Evolutionary conservation across 2,797 vertebrate genomes (phyloP), one percentile per base, ranked within the genome.

Genomic region (Danio tinwini): DNA sequence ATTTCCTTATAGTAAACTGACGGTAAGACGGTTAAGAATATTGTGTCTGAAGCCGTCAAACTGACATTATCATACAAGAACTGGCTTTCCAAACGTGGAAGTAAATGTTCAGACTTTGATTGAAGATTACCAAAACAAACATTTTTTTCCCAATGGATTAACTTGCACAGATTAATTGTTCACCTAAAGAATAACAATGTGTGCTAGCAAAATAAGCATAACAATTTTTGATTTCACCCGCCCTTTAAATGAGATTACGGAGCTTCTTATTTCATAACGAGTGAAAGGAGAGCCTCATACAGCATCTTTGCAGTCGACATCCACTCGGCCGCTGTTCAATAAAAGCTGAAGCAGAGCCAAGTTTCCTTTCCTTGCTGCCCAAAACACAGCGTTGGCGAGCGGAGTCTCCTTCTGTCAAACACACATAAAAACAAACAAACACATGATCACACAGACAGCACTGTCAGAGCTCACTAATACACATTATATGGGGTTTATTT

Each of bases 301-400:
- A 85, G 93, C 95, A 93, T 99, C 98, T 94, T 95, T 97, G 94
- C 98, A 99, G 95, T 99, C 98, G 70, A 96, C 94, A 50, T 99
- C 97, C 88, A 99, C 95, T 7, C 97, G 95, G 2, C 98, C 98
- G 0, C 97, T 99, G 94, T 98, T 98, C 85, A 99, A 89, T 87
- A 99, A 92, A 88, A 99, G 93, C 88, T 97, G 96, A 86, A 99
- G 96, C 13, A 99, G 93, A 21, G 96, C 94, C 94, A 97, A 83
- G 91, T 98, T 98, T 88, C 98, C 98, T 89, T 95, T 97, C 82
- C 95, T 93, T 0, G 96, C 96, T 82, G 97, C 97, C 98, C 98
- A 99, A 90, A 99, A 99, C 5, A 96, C 96, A 45, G 98, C 98
- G 52, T 98, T 98, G 90, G 97, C 95, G 50, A 99, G 94, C 6